phyloP scores from a whole-genome alignment of 2,113 vertebrate species.

The Carassius auratus region DNA sequence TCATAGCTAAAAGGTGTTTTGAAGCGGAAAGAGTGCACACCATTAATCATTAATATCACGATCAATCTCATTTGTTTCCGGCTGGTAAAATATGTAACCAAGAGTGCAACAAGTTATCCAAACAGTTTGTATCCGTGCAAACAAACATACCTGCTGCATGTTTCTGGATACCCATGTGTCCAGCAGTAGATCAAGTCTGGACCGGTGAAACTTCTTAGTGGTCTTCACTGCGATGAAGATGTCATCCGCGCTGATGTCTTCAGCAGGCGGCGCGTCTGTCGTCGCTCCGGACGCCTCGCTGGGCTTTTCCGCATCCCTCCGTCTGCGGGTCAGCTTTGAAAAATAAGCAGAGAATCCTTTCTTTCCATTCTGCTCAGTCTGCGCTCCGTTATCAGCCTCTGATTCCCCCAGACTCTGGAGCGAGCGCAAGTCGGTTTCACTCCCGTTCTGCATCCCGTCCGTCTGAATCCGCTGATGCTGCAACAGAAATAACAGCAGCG shows the following conservation, averaged over 20 bases:
- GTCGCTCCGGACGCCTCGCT: conserved; percentile 47
- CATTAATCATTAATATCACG: background rate
- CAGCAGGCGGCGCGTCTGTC: conserved; percentile 71
- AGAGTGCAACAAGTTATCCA: background rate
- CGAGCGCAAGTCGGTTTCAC: conserved; percentile 63
- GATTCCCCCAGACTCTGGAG: conserved; percentile 61
- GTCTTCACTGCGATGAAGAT: conserved; percentile 98
- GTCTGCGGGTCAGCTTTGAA: conserved; percentile 80
- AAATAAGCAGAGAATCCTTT: conserved; percentile 87
- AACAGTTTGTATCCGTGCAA: background rate
- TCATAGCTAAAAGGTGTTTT: background rate
- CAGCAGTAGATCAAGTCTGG: conserved; percentile 88
- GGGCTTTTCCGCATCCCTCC: conserved; percentile 77
- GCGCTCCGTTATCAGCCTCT: conserved; percentile 23
- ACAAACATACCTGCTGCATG: conserved; percentile 83
- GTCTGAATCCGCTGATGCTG: conserved; percentile 70
- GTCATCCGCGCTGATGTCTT: conserved; percentile 83
- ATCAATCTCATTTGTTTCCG: background rate
- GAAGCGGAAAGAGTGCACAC: background rate
- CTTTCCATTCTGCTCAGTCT: conserved; percentile 45
- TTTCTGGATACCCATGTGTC: conserved; percentile 96
- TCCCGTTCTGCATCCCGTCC: conserved; percentile 48
- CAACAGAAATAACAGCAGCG: conserved; percentile 82
- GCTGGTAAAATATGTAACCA: background rate
- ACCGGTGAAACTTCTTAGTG: conserved; percentile 95